Conservation (phyloP, 2,888 invertebrate species). For the Melipona bicolor region DNA sequence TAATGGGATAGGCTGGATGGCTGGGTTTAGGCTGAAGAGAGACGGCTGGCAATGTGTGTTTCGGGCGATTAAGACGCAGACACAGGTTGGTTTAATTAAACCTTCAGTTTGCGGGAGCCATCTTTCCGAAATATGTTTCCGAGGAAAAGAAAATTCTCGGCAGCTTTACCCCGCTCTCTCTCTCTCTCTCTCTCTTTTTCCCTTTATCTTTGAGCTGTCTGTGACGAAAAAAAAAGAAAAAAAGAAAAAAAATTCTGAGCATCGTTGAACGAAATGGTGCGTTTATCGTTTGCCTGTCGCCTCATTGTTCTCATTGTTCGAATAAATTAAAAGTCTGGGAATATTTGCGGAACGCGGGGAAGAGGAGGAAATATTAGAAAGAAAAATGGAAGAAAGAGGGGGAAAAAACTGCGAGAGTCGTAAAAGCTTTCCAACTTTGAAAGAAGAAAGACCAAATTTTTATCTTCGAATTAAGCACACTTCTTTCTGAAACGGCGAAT, state of each 20-base stretch:
- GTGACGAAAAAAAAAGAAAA: neutral
- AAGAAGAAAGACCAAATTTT: neutral
- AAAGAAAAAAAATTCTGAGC: neutral
- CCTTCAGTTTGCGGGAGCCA: neutral
- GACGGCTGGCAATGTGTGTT: neutral
- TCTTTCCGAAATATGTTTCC: neutral
- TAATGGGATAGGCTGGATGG: neutral
- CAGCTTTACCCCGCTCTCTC: neutral
- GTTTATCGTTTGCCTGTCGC: neutral
- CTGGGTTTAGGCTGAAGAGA: neutral
- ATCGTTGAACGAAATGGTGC: neutral
- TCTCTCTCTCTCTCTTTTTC: neutral
- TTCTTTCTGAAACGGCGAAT: neutral
- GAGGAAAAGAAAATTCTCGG: neutral
- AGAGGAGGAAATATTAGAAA: neutral
- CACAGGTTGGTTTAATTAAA: conserved; percentile 11
- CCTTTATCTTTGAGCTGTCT: neutral
- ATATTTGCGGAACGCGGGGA: neutral
- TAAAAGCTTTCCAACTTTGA: neutral
- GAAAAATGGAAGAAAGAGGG: neutral
- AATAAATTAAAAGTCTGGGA: neutral
- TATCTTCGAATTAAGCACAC: neutral
- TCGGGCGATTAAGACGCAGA: neutral
- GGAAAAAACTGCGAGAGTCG: neutral
- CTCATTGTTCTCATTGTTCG: neutral